Evolutionary conservation across 2,888 invertebrate genomes (phyloP), one percentile per base, ranked within the genome.

Genomic region (Cremastobaeus sp.): DNA sequence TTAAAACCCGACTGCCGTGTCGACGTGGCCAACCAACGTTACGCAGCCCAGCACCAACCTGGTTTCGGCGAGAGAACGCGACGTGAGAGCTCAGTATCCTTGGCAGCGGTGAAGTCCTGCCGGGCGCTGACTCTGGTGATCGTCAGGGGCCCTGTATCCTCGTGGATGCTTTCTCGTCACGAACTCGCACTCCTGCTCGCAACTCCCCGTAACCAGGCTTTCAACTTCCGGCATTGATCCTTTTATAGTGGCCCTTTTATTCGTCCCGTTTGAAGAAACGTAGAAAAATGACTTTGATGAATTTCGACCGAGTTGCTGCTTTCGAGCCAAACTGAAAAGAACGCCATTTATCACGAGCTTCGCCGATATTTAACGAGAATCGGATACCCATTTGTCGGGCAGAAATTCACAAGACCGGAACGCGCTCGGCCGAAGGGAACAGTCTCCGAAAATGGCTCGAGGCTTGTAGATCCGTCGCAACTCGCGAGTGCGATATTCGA

Each of bases 181-280:
- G n/a, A n/a, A n/a, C n/a, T n/a, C n/a, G n/a, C 25, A 8, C 25
- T 25, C 4, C 25, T 8, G 25, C 25, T 25, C 25, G 25, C 54
- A 30, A 11, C 17, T 18, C 18, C 9, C 30, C 52, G 37, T 30
- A 41, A 37, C 28, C 17, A 32, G 12, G n/a, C 28, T 25, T 64
- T 52, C 62, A 52, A 9, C 28, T 25, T 4, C 12, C 18, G n/a
- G 45, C 54, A 54, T 64, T 64, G 52, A 45, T 54, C 45, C 54
- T 37, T 64, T 64, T 54, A 64, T 37, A 35, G 45, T 34, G n/a
- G n/a, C n/a, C n/a, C n/a, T n/a, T 28, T 18, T 30, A 64, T 64
- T 64, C 45, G 45, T 64, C 64, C 64, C 37, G 64, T 45, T 64
- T 52, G 35, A 45, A 25, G 64, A 64, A 64, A 64, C 28, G 45